Conservation (phyloP, 2,797 vertebrate genomes). For the Mergus octosetaceus region DNA sequence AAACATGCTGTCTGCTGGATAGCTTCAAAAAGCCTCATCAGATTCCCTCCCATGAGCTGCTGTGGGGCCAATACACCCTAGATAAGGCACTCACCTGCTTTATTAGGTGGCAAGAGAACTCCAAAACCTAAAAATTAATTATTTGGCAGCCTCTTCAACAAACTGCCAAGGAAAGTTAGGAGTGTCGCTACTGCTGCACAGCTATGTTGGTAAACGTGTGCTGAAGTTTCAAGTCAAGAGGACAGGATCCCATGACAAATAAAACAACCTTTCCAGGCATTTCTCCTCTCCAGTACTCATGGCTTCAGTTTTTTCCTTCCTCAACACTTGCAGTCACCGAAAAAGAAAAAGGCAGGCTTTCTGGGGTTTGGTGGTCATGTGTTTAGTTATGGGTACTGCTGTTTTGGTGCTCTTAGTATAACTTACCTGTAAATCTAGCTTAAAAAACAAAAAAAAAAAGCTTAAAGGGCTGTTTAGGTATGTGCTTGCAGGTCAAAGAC, state of each 20-base stretch:
- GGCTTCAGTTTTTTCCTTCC: background rate
- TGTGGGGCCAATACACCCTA: background rate
- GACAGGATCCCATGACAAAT: background rate
- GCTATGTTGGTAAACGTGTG: background rate
- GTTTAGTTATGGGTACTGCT: background rate
- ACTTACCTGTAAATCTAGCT: background rate
- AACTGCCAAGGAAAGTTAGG: background rate
- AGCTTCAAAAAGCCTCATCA: background rate
- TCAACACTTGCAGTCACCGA: background rate
- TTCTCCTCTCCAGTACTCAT: background rate
- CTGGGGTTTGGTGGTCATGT: background rate
- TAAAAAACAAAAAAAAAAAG: background rate
- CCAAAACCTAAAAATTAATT: background rate
- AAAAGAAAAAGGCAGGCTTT: background rate
- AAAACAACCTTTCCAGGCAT: background rate
- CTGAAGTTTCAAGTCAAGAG: background rate
- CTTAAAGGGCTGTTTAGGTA: background rate
- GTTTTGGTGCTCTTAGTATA: background rate
- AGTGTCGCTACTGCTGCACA: background rate
- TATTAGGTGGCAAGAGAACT: background rate
- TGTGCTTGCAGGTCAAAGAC: fast-evolving
- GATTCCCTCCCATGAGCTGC: background rate
- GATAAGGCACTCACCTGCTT: background rate
- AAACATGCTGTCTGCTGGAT: background rate
- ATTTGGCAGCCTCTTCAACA: background rate